Evolutionary conservation across 2,113 vertebrate species (phyloP), one percentile per base, ranked within the genome.

Genomic region (Rhegmatorhina hoffmannsi): DNA sequence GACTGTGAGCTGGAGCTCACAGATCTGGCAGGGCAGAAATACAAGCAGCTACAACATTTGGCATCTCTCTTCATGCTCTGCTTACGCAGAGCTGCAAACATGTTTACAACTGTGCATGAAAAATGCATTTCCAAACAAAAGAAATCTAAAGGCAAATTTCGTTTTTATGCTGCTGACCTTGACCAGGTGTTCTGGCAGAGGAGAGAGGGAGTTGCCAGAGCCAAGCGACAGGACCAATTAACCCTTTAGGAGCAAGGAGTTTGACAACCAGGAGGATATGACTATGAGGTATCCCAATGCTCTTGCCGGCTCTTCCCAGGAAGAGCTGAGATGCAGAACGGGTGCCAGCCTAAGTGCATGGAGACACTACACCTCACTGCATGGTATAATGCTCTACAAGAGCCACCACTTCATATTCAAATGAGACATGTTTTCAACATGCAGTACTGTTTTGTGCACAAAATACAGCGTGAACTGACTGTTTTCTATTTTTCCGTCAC

Each of bases 131-230:
- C 43, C 34, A 49, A 82, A 70, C 56, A 75, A 77, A 84, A 60
- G 72, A 56, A 63, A 91, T 38, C 46, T 31, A 13, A 56, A 84
- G 16, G 67, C 76, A 86, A 25, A 82, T 89, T 69, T 82, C 58
- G 55, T 9, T 90, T 78, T 92, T 88, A 49, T 34, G 80, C 70
- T 86, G 87, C 44, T 96, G 92, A 97, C 95, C 90, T 94, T 96
- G 92, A 95, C 62, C 81, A 91, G 72, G 81, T 60, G 75, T 7
- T 63, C 34, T 75, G 69, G 55, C 75, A 92, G 70, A 87, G 70
- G 68, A 87, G 89, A n/a, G 21, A 25, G 47, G 63, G 81, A 78
- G 36, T 70, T 90, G 85, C 55, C 53, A 74, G 47, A 59, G 38
- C 55, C 82, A 88, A 95, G 85, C 36, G 77, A 85, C 43, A 76